A percentile compares a stretch with the other conserved stretches of the same genome.
Evolutionary conservation across 35 echinoderm and acorn worm species (phyloP).

Genomic region (Ptychodera flava): DNA sequence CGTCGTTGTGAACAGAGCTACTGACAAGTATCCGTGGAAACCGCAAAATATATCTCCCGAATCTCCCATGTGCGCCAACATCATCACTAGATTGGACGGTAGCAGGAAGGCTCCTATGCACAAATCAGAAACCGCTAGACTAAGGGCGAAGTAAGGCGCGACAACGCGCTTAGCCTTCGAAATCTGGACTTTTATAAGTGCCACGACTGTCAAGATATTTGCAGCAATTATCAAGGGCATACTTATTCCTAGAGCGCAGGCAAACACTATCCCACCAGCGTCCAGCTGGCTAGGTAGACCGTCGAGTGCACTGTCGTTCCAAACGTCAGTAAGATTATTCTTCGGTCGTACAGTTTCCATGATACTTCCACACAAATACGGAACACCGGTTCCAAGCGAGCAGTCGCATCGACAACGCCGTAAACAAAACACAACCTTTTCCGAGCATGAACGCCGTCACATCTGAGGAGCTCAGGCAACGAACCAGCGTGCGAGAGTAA

Average conservation of each 20-base stretch:
- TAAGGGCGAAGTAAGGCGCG: background rate
- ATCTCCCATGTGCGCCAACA: background rate
- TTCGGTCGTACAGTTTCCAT: no score
- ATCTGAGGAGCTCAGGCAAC: no score
- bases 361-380: no score
- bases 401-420: no score
- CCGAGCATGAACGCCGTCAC: no score
- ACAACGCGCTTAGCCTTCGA: background rate
- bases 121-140: background rate
- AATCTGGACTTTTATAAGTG: background rate
- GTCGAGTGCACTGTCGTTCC: no score
- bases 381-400: no score
- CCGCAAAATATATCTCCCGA: background rate
- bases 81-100: background rate
- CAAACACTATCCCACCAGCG: background rate
- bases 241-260: background rate
- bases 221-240: background rate
- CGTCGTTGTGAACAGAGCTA: background rate
- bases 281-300: no score
- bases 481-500: no score
- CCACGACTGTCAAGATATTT: background rate
- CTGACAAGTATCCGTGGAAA: background rate
- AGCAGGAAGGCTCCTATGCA: background rate
- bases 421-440: no score
- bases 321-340: no score